Percentiles rank a stretch among this genome's conserved stretches.
Evolutionary conservation across 2,113 vertebrate genomes (phyloP).

Genomic region (Symphodus melops): DNA sequence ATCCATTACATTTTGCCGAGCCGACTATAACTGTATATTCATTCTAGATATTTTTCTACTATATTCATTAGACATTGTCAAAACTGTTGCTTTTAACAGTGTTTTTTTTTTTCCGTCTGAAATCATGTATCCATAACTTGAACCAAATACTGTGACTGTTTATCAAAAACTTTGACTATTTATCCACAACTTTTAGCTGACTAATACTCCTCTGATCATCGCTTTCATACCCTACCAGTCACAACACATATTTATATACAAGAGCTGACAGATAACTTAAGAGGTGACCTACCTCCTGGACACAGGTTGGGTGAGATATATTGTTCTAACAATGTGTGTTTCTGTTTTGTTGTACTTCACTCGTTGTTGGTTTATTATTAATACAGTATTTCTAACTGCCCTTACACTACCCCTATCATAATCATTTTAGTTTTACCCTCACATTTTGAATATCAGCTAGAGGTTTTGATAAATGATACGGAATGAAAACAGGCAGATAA

Average conservation of each 20-base stretch:
- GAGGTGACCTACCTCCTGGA: no score
- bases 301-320: no score
- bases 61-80: neutral
- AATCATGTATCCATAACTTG: no score
- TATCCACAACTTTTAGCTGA: neutral
- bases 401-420: neutral
- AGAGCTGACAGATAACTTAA: no score
- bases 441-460: neutral
- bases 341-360: no score
- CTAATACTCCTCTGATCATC: neutral
- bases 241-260: neutral
- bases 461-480: neutral
- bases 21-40: neutral
- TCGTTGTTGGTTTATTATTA: no score
- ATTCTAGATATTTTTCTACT: neutral
- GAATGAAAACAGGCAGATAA: conserved; percentile 11
- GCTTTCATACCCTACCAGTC: neutral
- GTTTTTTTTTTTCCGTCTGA: no score
- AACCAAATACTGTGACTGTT: no score
- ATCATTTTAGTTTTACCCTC: neutral
- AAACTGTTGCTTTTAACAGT: neutral
- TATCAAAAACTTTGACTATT: neutral
- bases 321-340: no score
- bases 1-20: neutral
- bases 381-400: neutral